Evolutionary conservation across 2,888 invertebrate genomes (phyloP).

Genomic region (Peribatodes rhomboidaria): DNA sequence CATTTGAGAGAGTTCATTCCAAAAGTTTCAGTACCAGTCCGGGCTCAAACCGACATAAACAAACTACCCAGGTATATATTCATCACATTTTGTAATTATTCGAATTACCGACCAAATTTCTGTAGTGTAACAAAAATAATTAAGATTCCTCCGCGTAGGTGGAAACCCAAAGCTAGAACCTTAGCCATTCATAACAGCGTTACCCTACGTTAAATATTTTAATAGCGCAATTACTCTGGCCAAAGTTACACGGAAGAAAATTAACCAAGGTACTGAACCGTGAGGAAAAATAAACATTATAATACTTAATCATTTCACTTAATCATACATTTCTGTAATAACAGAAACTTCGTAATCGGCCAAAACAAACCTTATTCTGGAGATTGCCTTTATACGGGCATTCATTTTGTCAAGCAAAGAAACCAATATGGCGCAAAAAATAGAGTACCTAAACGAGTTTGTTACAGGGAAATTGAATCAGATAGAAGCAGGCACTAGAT

Average conservation of each 20-base stretch:
- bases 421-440: not conserved
- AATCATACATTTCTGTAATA: no score
- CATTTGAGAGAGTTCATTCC: no score
- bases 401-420: not conserved
- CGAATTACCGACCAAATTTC: not conserved
- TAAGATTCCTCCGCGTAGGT: not conserved
- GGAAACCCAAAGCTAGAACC: slow-evolving; percentile 2
- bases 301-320: slow-evolving; percentile 36
- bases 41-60: no score
- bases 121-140: slow-evolving; percentile 1
- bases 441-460: no score
- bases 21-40: no score
- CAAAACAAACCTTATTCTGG: slow-evolving; percentile 27
- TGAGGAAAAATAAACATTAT: slow-evolving; percentile 33
- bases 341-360: slow-evolving; percentile 27
- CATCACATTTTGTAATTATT: not conserved
- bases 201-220: slow-evolving; percentile 26
- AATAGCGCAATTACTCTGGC: slow-evolving; percentile 22
- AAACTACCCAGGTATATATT: no score
- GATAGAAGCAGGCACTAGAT: no score
- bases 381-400: slow-evolving; percentile 14
- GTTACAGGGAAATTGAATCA: no score
- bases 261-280: slow-evolving; percentile 29
- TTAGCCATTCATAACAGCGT: slow-evolving; percentile 14
- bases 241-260: slow-evolving; percentile 30